Base-by-base conservation (phyloP, 2,888 invertebrate species). In the Brassicogethes aeneus region DNA sequence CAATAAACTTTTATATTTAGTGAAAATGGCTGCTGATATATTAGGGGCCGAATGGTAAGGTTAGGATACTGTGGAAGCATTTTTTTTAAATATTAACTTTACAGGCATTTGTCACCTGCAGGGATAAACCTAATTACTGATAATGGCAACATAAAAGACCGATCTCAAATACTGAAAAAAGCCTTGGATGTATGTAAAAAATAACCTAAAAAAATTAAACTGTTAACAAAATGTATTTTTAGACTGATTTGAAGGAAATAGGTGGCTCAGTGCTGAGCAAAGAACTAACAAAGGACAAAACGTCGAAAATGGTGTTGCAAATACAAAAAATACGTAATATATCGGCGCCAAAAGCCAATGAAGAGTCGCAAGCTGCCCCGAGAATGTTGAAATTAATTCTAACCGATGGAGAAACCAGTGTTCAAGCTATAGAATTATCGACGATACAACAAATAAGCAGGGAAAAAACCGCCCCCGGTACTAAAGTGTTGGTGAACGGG, bases 281-380 rank as follows among this genome's bases (percentile, higher is more conserved):
- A 43, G 82, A 82, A 33, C 71, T 82, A 41, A 69, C 72, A 42
- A 82, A 81, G 60, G 75, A 75, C 35, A 68, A 65, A 55, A 55
- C 68, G 42, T 71, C 71, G 43, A 71, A 47, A 54, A 52, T 91
- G 48, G 82, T 94, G 29, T 72, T 94, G 34, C 94, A 94, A 74
- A 80, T 94, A 54, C 85, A 85, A 63, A 90, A 90, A 69, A 74
- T 92, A 36, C 77, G 89, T 10, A 93, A 94, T 70, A 80, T 92
- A 34, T 79, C 91, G 8, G 90, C 91, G 17, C 93, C 94, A 2
- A 94, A 93, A 70, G 81, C 82, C 10, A 89, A 91, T 64, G 91
- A 92, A 66, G 88, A 90, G 48, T 87, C 86, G 3, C 77, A 77
- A 47, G 74, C 76, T 44, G 88, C 89, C 8, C 91, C 92, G 3